A percentile compares a stretch with the other conserved stretches of the same genome.
Evolutionary conservation across 2,797 vertebrate genomes (phyloP).

Genomic region (Euthynnus affinis): DNA sequence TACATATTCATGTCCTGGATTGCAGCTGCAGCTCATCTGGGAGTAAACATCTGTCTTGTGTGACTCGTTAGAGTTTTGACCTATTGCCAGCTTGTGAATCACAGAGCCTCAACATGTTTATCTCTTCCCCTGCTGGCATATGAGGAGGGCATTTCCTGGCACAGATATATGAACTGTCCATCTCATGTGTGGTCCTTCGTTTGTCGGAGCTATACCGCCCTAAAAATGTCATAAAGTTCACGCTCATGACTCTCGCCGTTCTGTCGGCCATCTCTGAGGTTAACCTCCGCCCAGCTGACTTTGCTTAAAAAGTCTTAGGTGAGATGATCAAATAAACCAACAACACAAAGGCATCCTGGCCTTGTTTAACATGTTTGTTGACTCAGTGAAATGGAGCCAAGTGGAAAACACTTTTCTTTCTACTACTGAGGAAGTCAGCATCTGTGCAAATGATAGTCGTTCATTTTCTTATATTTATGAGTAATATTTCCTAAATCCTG

Average conservation of each 20-base stretch:
- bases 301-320: slow-evolving; percentile 55
- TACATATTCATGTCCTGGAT: slow-evolving; percentile 62
- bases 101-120: slow-evolving; percentile 76
- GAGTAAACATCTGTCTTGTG: slow-evolving; percentile 81
- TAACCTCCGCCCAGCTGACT: slow-evolving; percentile 61
- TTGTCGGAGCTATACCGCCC: slow-evolving; percentile 49
- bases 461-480: slow-evolving; percentile 58
- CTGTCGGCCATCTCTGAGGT: slow-evolving; percentile 71
- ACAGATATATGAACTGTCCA: slow-evolving; percentile 61
- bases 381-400: slow-evolving; percentile 63
- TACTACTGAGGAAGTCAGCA: slow-evolving; percentile 62
- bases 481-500: slow-evolving; percentile 50
- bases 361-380: slow-evolving; percentile 71
- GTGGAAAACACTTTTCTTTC: slow-evolving; percentile 68
- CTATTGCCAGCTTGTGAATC: slow-evolving; percentile 72
- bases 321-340: slow-evolving; percentile 75
- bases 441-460: slow-evolving; percentile 69
- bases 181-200: slow-evolving; percentile 78
- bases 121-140: slow-evolving; percentile 74
- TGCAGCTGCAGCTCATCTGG: slow-evolving; percentile 71
- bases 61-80: slow-evolving; percentile 70
- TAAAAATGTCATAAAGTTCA: slow-evolving; percentile 73
- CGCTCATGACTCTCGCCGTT: slow-evolving; percentile 64
- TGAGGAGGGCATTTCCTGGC: slow-evolving; percentile 82
- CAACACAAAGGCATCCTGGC: slow-evolving; percentile 46